Conservation (phyloP, 1,140 invertebrate species). For the Portunus trituberculatus region DNA sequence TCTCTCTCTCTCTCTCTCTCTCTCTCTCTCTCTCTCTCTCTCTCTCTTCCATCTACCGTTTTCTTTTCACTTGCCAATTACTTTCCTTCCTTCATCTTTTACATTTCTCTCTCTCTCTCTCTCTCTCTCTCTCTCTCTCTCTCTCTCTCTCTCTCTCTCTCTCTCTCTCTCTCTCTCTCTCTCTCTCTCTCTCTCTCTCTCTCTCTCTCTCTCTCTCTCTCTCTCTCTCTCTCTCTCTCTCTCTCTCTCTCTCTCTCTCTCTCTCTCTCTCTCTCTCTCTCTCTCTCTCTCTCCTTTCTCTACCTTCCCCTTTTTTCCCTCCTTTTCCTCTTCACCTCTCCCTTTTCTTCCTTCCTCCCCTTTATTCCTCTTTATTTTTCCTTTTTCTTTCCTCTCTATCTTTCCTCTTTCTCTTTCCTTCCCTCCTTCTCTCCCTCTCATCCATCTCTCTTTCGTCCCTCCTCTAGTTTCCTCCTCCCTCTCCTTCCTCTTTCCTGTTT, state of each 20-base stretch:
- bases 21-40: neutral
- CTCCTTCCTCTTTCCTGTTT: neutral
- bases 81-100: no score
- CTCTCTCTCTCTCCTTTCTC: neutral
- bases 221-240: no score
- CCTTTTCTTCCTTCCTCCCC: no score
- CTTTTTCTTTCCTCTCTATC: neutral
- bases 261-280: neutral
- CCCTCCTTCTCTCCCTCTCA: neutral
- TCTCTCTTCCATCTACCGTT: neutral
- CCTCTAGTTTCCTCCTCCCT: neutral
- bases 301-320: neutral
- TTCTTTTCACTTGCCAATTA: no score
- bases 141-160: no score
- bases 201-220: neutral
- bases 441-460: neutral
- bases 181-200: no score
- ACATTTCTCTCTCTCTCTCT: no score
- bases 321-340: no score
- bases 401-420: neutral
- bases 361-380: no score
- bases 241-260: neutral
- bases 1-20: conserved; percentile 8
- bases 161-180: no score
- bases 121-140: no score